These are phyloP conservation scores for Agrilus biguttatus DNA, from an alignment of 2,888 invertebrate genomes.

Conservation along the genomic window DNA sequence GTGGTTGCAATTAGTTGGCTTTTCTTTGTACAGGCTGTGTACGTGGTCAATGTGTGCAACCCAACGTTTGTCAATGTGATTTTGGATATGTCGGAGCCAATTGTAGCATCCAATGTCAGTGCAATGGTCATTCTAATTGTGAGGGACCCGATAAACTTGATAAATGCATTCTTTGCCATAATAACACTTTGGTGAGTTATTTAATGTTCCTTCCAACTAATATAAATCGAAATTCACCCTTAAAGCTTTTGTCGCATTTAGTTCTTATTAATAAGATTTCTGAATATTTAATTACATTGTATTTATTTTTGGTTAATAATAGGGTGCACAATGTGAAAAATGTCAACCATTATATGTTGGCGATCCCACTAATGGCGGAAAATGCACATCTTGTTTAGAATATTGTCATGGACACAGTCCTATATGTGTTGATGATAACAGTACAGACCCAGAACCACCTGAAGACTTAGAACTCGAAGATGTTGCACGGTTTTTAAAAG, in stretches of 20 bases:
- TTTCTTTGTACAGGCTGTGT: slow-evolving; percentile 46
- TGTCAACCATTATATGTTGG: slow-evolving; percentile 87
- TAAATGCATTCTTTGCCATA: slow-evolving; percentile 70
- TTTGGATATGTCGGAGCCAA: slow-evolving; percentile 92
- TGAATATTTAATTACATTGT: neutral
- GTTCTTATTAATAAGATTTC: neutral
- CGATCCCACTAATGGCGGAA: slow-evolving; percentile 70
- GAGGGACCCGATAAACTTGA: slow-evolving; percentile 73
- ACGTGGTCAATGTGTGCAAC: slow-evolving; percentile 69
- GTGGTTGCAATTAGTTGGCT: too few relatives aligned
- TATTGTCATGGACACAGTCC: slow-evolving; percentile 83
- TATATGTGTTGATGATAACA: slow-evolving; percentile 51
- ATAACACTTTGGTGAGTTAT: slow-evolving; percentile 67
- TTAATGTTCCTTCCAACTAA: slow-evolving; percentile 2
- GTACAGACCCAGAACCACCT: slow-evolving; percentile 23
- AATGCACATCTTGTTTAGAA: slow-evolving; percentile 75
- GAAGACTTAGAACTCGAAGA: slow-evolving; percentile 40
- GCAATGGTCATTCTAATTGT: slow-evolving; percentile 89
- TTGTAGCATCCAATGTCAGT: slow-evolving; percentile 87
- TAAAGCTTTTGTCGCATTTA: slow-evolving; percentile 1
- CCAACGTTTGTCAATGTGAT: slow-evolving; percentile 75
- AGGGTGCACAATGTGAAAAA: slow-evolving; percentile 81
- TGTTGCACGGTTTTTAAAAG: slow-evolving; percentile 47
- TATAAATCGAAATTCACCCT: neutral
- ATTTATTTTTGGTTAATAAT: slow-evolving; percentile 10